Conservation (phyloP, 2,888 invertebrate species). For the Dolichomitus sp. region DNA sequence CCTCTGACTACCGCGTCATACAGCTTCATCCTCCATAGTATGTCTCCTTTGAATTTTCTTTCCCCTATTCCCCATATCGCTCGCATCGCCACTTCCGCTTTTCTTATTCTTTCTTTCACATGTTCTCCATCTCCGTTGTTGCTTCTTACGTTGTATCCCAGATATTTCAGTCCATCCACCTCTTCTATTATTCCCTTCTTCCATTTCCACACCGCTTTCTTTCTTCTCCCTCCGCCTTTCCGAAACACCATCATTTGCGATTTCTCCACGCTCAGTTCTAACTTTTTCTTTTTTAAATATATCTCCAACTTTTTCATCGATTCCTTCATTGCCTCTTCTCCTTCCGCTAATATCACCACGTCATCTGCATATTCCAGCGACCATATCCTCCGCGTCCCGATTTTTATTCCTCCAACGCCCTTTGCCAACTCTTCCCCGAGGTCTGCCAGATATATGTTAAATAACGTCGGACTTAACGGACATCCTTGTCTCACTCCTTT, state of each 20-base stretch:
- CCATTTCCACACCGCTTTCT: constrained; percentile 21
- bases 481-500: constrained; percentile 69
- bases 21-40: constrained; percentile 31
- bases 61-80: constrained; percentile 50
- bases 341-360: constrained; percentile 38
- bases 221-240: constrained; percentile 25
- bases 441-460: constrained; percentile 60
- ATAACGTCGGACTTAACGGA: constrained; percentile 65
- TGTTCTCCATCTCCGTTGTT: not conserved
- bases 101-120: constrained; percentile 36
- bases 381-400: constrained; percentile 45
- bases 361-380: constrained; percentile 60
- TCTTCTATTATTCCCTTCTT: not conserved
- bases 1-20: constrained; percentile 38
- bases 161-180: too few relatives aligned
- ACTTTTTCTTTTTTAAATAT: constrained; percentile 29
- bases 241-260: constrained; percentile 46
- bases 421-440: constrained; percentile 45
- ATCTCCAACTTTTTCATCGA: constrained; percentile 21
- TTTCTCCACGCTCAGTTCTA: constrained; percentile 30
- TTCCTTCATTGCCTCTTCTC: constrained; percentile 18
- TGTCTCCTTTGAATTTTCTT: constrained; percentile 39
- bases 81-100: constrained; percentile 40
- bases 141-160: too few relatives aligned
- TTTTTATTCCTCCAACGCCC: constrained; percentile 50